phyloP scores from a whole-genome alignment of 2,888 invertebrate genomes.

The Pandemis heparana region DNA sequence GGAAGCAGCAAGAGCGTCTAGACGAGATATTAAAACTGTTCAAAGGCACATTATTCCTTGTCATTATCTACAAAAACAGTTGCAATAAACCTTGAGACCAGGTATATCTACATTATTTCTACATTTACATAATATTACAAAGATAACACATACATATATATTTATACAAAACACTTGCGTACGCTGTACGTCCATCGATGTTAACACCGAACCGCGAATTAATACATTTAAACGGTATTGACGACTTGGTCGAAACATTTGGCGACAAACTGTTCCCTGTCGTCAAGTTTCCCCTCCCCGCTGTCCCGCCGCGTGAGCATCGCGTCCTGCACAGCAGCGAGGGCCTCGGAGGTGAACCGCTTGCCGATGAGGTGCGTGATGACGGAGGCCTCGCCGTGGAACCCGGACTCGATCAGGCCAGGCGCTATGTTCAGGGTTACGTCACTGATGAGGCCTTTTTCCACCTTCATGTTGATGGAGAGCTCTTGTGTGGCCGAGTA shows the following conservation, averaged over 20 bases:
- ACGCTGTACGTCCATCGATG: neutral
- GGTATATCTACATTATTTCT: constrained; percentile 35
- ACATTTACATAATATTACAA: constrained; percentile 36
- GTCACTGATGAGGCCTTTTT: constrained; percentile 88
- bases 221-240: constrained; percentile 74
- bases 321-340: constrained; percentile 85
- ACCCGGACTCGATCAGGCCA: constrained; percentile 85
- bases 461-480: constrained; percentile 87
- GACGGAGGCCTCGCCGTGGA: constrained; percentile 87
- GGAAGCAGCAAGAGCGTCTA: constrained; percentile 8
- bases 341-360: constrained; percentile 87
- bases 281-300: constrained; percentile 75
- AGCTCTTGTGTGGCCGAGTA: constrained; percentile 81
- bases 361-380: constrained; percentile 88
- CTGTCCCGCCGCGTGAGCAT: constrained; percentile 73
- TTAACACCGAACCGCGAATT: constrained; percentile 3
- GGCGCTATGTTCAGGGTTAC: constrained; percentile 88
- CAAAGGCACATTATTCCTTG: constrained; percentile 31
- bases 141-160: constrained; percentile 30
- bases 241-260: constrained; percentile 88
- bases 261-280: constrained; percentile 87
- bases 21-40: constrained; percentile 16
- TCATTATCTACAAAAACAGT: constrained; percentile 8
- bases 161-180: constrained; percentile 32
- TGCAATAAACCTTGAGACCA: constrained; percentile 28